Percentiles rank a stretch among this genome's conserved stretches.
These are phyloP conservation scores for Pentalonia nigronervosa DNA, from an alignment of 1,140 invertebrate species.

Conservation along the genomic window DNA sequence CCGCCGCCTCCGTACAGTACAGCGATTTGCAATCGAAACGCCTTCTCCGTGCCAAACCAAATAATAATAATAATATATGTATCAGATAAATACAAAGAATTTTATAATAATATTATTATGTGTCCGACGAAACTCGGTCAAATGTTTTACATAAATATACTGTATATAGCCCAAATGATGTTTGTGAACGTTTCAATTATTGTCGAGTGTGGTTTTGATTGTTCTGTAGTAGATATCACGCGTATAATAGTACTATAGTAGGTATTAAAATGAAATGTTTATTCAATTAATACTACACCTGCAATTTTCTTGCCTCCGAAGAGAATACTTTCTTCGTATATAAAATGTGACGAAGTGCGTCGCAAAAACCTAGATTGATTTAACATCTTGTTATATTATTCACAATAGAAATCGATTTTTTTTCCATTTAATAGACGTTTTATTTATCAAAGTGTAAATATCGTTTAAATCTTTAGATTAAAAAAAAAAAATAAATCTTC, in stretches of 20 bases:
- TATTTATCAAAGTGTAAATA: neutral
- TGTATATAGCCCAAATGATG: too few species aligned
- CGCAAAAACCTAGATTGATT: neutral
- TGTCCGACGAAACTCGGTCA: neutral
- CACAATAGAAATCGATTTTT: neutral
- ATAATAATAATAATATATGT: neutral
- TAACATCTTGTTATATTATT: neutral
- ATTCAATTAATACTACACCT: neutral
- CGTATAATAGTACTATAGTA: too few species aligned
- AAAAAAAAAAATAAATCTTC: constrained; percentile 13
- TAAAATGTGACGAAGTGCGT: neutral
- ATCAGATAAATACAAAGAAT: neutral
- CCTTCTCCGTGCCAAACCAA: neutral
- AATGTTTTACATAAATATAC: neutral
- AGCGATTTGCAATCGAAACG: neutral
- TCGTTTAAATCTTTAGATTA: neutral
- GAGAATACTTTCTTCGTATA: neutral
- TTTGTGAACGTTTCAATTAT: neutral
- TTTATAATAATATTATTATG: neutral
- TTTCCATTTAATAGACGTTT: neutral
- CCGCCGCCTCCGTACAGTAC: too few species aligned
- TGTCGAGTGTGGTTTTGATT: neutral
- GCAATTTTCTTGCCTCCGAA: neutral
- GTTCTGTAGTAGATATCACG: neutral
- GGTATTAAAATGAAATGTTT: neutral